Percentiles rank a stretch among this genome's conserved stretches.
Evolutionary conservation across 2,888 invertebrate genomes (phyloP).

Genomic region (Cryptus viduatorius): DNA sequence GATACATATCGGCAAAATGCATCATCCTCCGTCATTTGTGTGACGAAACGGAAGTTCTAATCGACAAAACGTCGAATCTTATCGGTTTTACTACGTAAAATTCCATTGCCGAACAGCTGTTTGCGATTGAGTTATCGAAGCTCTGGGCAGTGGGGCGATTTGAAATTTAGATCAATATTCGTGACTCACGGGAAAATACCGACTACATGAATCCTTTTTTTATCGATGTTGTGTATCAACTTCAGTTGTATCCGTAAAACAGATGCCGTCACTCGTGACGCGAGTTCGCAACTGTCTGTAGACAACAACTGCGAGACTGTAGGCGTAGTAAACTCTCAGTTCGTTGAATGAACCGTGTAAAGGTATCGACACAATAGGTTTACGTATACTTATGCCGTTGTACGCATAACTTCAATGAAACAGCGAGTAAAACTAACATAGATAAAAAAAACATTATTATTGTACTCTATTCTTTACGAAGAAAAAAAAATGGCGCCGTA

Average conservation of each 20-base stretch:
- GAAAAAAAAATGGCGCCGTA: too few relatives aligned
- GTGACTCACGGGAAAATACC: neutral
- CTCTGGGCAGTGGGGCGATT: neutral
- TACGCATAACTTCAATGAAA: too few relatives aligned
- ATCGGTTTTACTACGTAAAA: neutral
- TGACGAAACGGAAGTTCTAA: neutral
- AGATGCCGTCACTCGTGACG: neutral
- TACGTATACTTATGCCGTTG: neutral
- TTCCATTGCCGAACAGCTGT: neutral
- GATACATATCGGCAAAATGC: neutral
- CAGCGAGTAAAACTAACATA: too few relatives aligned
- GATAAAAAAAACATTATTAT: too few relatives aligned
- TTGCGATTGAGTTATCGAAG: neutral
- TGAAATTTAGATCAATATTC: neutral
- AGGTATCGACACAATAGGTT: neutral
- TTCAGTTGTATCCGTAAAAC: neutral
- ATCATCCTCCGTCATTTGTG: neutral
- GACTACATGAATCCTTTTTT: neutral
- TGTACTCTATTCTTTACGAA: too few relatives aligned
- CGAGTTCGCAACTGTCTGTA: neutral
- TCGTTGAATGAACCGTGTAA: neutral
- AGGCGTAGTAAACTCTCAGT: neutral
- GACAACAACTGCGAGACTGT: neutral
- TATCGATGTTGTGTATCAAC: neutral
- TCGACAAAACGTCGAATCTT: neutral